Evolutionary conservation across 2,113 vertebrate genomes (phyloP).

Genomic region (Miniopterus natalensis): DNA sequence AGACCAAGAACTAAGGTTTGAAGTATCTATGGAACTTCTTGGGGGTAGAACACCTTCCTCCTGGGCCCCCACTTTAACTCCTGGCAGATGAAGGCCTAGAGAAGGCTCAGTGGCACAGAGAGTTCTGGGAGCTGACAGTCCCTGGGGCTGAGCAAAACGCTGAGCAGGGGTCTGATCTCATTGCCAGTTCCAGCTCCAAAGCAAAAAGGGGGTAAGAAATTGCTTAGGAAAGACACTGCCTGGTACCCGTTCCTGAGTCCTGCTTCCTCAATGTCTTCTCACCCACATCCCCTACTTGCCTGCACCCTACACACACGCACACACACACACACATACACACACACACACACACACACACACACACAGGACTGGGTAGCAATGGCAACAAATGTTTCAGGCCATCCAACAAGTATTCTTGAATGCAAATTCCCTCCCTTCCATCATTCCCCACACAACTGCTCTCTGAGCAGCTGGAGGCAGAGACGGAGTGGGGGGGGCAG

Average conservation of each 20-base stretch:
- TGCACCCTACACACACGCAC: not conserved
- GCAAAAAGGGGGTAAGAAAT: not conserved
- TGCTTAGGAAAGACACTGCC: not conserved
- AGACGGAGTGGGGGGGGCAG: not conserved
- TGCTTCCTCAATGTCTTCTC: not conserved
- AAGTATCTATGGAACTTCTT: not conserved
- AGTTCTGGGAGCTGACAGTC: not conserved
- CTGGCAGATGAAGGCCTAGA: not conserved
- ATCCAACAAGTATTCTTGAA: constrained; percentile 66
- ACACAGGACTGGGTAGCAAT: not conserved
- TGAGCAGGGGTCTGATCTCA: not conserved
- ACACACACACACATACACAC: not conserved
- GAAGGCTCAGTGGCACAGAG: not conserved
- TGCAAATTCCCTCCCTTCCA: constrained; percentile 67
- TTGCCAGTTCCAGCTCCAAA: not conserved
- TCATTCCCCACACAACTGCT: constrained; percentile 69
- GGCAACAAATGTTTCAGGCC: constrained; percentile 43
- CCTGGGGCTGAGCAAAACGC: not conserved
- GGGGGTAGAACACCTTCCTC: not conserved
- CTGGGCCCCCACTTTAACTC: not conserved
- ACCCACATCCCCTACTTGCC: not conserved
- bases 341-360: not conserved
- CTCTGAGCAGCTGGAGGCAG: constrained; percentile 68
- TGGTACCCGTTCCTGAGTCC: not conserved
- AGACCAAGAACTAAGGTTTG: not conserved